phyloP scores from a whole-genome alignment of 2,888 invertebrate genomes.

The Troilus luridus region DNA sequence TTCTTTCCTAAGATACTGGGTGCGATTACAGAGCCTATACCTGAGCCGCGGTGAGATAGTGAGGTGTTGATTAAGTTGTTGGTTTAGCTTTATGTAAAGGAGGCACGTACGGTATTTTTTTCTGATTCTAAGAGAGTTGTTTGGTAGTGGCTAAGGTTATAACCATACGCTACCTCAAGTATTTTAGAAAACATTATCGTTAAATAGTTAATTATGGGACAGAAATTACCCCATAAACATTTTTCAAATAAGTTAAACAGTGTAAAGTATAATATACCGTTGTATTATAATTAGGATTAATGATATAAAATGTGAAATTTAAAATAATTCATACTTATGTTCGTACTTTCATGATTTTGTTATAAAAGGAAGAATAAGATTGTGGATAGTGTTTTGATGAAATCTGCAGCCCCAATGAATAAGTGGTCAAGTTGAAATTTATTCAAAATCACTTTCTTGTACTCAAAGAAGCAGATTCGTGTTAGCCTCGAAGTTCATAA shows the following conservation, averaged over 20 bases:
- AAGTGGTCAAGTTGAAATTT: no score
- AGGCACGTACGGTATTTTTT: conserved; percentile 32
- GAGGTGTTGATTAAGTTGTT: conserved; percentile 41
- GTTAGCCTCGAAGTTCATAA: no score
- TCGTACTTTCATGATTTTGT: neutral
- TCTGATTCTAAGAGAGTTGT: neutral
- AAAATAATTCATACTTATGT: neutral
- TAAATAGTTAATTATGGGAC: neutral
- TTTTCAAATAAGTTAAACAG: neutral
- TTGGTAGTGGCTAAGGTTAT: neutral
- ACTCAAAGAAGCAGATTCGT: no score
- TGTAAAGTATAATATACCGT: no score
- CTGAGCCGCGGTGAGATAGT: conserved; percentile 2
- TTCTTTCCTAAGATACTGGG: neutral
- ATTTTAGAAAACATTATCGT: neutral
- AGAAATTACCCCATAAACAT: neutral
- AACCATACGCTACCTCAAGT: neutral
- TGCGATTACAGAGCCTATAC: neutral
- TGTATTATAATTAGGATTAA: no score
- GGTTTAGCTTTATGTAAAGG: conserved; percentile 33
- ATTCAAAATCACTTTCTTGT: no score
- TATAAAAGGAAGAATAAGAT: no score
- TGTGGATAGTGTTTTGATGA: no score
- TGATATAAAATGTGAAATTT: no score
- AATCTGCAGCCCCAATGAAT: no score